Base-by-base conservation (phyloP, 1,140 invertebrate genomes). In the Microvelia longipes region DNA sequence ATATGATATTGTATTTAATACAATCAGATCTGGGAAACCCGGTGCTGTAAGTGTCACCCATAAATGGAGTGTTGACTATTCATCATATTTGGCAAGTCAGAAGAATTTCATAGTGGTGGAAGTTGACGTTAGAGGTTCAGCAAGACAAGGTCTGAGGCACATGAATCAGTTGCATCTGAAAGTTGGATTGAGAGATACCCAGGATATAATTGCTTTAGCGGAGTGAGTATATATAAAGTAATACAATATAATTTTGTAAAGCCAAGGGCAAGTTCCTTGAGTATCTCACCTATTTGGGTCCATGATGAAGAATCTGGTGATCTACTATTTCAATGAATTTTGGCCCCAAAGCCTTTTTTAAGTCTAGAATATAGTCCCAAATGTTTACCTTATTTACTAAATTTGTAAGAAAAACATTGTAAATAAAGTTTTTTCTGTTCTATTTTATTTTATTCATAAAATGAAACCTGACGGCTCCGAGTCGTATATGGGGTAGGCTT, bases 11-110 rank as follows among this genome's bases (percentile, higher is more conserved):
- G n/a, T n/a, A n/a, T n/a, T n/a, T n/a, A n/a, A n/a, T n/a, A n/a
- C n/a, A n/a, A n/a, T n/a, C n/a, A 92, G 91, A 0, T 90, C 93
- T 76, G 93, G 90, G 0, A 92, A 91, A 1, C 94, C 94, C 13
- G 93, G 92, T 1, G 88, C 87, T 0, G 94, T 97, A 77, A 78
- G 90, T 61, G 93, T 95, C 0, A 92, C 90, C 0, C 90, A 94
- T 73, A 84, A 87, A 68, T 96, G 92, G 85, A 82, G 86, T 65
- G 79, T 96, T 1, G 90, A 91, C 76, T 96, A 92, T 91, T 89
- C 89, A 69, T 89, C 90, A 0, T 92, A 93, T 77, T 81, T 96
- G 70, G 83, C 89, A 0, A 91, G 91, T 66, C 86, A 87, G 63
- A 89, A 89, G 71, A 91, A 93, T 71, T 88, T 90, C 67, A 92